Evolutionary conservation across 2,113 vertebrate genomes (phyloP), one percentile per base, ranked within the genome.

Genomic region (Stercorarius parasiticus): DNA sequence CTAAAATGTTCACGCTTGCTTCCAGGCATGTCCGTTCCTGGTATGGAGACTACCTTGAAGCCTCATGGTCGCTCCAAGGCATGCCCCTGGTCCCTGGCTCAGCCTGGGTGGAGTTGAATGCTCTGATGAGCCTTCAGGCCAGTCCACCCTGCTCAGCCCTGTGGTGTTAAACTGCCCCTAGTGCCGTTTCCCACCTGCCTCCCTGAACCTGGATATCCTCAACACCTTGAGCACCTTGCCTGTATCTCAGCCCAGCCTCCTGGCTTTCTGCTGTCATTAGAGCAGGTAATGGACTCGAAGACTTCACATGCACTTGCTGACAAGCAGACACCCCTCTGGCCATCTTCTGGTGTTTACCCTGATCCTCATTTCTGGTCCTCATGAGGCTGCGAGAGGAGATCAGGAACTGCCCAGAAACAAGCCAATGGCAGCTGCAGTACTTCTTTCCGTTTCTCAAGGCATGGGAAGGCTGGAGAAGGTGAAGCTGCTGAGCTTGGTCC

Each of bases 41-140:
- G 34, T 7, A 29, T 0, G 0, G 45, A 90, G 29, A 61, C 50
- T 52, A 22, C 15, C 14, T 15, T 10, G 21, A 38, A 78, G 13
- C 40, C 55, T 61, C 13, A 4, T 13, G 64, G 53, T 6, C 0
- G 0, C 45, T 29, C 65, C 40, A 10, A 50, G 36, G 40, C 23
- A 9, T 20, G 34, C 5, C 4, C 5, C 34, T 32, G 13, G 29
- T 79, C 29, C 17, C 19, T 56, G 34, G 8, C 45, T 73, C 43
- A n/a, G 20, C 20, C 50, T 64, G 18, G 17, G 3, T 10, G 49
- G 67, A 59, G 27, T 27, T 59, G 26, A 70, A 55, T 6, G 11
- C 21, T 17, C 12, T 8, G 13, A 13, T 1, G 20, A 82, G 36
- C 40, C 65, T 93, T 43, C 61, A 53, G 42, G 29, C 58, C 59